These are phyloP conservation scores for Herminia tarsipennalis DNA, from an alignment of 2,888 invertebrate species.

Conservation along the genomic window DNA sequence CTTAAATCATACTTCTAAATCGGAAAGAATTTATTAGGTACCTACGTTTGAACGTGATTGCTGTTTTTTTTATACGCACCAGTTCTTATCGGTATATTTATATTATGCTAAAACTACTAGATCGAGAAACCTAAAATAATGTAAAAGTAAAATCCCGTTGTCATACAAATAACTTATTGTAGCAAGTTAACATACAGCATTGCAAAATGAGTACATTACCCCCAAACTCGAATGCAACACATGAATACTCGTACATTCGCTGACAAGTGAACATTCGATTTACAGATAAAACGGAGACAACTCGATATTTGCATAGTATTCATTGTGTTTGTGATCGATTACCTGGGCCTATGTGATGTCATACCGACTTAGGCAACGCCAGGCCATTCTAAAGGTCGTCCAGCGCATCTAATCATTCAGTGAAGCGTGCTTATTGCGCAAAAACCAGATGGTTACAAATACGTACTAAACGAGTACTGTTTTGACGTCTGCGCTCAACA, in stretches of 20 bases:
- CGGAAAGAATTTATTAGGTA: no score
- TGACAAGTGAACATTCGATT: conserved; percentile 3
- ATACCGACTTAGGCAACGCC: conserved; percentile 36
- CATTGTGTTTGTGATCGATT: conserved; percentile 50
- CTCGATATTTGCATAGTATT: conserved; percentile 40
- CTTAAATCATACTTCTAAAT: no score
- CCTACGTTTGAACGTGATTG: no score
- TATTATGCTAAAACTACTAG: no score
- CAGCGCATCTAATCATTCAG: conserved; percentile 69
- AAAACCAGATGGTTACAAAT: conserved; percentile 51
- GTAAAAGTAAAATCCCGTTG: neutral
- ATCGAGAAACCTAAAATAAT: neutral
- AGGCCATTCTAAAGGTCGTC: conserved; percentile 55
- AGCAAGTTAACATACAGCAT: conserved; percentile 1
- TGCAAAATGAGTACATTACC: conserved; percentile 12
- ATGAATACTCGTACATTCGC: conserved; percentile 1
- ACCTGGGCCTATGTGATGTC: conserved; percentile 42
- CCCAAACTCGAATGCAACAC: conserved; percentile 1
- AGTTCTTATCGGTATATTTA: no score
- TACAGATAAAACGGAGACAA: conserved; percentile 17
- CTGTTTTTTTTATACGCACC: no score
- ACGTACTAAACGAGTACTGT: conserved; percentile 34
- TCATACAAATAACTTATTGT: neutral
- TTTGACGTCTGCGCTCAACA: conserved; percentile 36
- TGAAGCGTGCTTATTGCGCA: conserved; percentile 57